Evolutionary conservation across 2,888 invertebrate species (phyloP).

Genomic region (Pseudoips prasinana): DNA sequence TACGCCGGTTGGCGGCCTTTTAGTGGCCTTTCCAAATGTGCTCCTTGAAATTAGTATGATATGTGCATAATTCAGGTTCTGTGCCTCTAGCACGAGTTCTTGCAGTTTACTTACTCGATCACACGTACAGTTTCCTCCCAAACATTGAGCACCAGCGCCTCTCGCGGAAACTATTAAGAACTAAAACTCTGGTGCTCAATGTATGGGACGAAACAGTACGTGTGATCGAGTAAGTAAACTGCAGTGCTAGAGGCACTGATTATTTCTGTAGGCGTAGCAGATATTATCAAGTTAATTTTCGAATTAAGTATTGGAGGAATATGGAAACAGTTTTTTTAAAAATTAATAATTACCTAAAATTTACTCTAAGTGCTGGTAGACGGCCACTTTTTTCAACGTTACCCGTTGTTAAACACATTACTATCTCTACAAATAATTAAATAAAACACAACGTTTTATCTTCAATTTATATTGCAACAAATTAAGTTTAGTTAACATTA

Average conservation of each 20-base stretch:
- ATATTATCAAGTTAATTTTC: slow-evolving; percentile 9
- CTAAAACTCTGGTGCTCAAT: too few relatives aligned
- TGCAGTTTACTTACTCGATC: too few relatives aligned
- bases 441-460: slow-evolving; percentile 3
- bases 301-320: slow-evolving; percentile 6
- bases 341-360: slow-evolving; percentile 8
- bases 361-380: slow-evolving; percentile 10
- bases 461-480: slow-evolving; percentile 6
- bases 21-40: slow-evolving; percentile 9
- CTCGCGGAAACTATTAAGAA: too few relatives aligned
- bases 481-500: slow-evolving; percentile 3
- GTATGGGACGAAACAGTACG: too few relatives aligned
- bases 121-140: too few relatives aligned
- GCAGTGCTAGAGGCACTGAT: too few relatives aligned
- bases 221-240: too few relatives aligned
- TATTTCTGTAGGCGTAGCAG: slow-evolving; percentile 9
- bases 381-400: slow-evolving; percentile 8
- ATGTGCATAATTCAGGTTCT: slow-evolving; percentile 6
- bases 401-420: slow-evolving; percentile 2
- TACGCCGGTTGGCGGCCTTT: slow-evolving; percentile 9
- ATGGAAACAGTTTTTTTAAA: slow-evolving; percentile 6
- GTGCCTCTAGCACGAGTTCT: too few relatives aligned
- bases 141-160: too few relatives aligned
- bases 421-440: slow-evolving; percentile 4
- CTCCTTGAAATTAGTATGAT: slow-evolving; percentile 9